Evolutionary conservation across 2,113 vertebrate species (phyloP), one percentile per base, ranked within the genome.

Genomic region (Turdus rufiventris): DNA sequence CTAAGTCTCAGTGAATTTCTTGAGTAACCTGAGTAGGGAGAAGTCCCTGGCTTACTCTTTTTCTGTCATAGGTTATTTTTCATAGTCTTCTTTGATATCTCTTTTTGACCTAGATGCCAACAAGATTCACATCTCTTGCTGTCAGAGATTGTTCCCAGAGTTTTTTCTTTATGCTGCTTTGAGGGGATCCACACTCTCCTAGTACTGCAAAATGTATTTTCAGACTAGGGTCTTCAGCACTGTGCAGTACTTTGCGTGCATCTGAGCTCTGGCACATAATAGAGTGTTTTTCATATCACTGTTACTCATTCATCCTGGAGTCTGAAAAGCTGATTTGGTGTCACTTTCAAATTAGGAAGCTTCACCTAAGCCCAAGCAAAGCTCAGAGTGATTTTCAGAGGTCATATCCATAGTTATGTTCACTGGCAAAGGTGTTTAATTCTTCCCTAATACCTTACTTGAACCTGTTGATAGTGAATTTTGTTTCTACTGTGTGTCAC

Each of bases 341-440:
- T 75, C 40, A 56, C 26, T 92, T 87, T 82, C 0, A 0, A 68
- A 65, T 0, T 68, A n/a, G 57, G 19, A 5, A 0, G 2, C 50
- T 51, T 51, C 50, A 45, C 40, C 8, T 85, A 75, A 75, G 33
- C 23, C 42, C 20, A 65, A 36, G 19, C 36, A 24, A 51, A 78
- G 51, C 43, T 89, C 33, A 71, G 34, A 54, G 10, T 76, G 66
- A 13, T 75, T 82, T 91, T 82, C 45, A 29, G 18, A 88, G 21
- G 63, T 85, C 12, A 4, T 79, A 38, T 54, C 42, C 45, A 13
- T 60, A 21, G 65, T 81, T 75, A 19, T 53, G 1, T 45, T 89
- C 51, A 28, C 62, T 79, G 17, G 19, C 21, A n/a, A 14, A 48
- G 12, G 4, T 72, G 45, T 88, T 91, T 63, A 51, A 45, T 85